These are phyloP conservation scores for Aphaenogaster ashmeadi DNA, from an alignment of 1,140 invertebrate genomes.

Conservation along the genomic window DNA sequence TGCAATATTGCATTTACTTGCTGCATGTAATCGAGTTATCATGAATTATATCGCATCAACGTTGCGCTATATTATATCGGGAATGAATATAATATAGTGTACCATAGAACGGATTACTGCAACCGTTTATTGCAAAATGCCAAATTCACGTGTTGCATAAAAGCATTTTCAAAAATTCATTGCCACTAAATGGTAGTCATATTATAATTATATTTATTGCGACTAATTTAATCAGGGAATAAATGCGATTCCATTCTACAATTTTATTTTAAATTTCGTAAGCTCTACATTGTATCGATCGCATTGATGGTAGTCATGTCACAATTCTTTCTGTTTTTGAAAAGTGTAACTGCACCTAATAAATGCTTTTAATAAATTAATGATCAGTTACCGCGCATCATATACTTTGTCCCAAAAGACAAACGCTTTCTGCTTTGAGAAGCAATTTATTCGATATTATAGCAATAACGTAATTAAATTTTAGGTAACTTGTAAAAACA, in stretches of 20 bases:
- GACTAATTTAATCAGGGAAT: background rate
- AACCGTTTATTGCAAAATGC: slow-evolving; percentile 20
- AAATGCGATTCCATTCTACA: background rate
- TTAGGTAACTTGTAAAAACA: background rate
- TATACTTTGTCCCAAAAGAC: background rate
- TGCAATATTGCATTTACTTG: slow-evolving; percentile 65
- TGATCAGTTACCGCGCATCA: background rate
- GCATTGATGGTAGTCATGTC: background rate
- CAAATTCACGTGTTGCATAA: background rate
- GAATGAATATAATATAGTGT: slow-evolving; percentile 55
- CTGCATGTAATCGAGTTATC: slow-evolving; percentile 53
- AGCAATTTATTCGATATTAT: background rate
- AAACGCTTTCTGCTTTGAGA: background rate
- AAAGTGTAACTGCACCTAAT: background rate
- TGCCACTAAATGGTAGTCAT: background rate
- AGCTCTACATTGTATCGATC: background rate
- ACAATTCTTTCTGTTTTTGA: background rate
- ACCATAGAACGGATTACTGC: slow-evolving; percentile 30
- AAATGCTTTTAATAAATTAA: slow-evolving; percentile 5
- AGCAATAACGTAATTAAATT: background rate
- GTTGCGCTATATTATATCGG: slow-evolving; percentile 54
- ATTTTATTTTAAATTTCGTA: slow-evolving; percentile 8
- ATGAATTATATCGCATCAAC: slow-evolving; percentile 59
- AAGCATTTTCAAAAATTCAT: slow-evolving; percentile 33
- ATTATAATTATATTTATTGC: slow-evolving; percentile 2